Conservation (phyloP, 2,888 invertebrate species). For the Nomada ferruginata region DNA sequence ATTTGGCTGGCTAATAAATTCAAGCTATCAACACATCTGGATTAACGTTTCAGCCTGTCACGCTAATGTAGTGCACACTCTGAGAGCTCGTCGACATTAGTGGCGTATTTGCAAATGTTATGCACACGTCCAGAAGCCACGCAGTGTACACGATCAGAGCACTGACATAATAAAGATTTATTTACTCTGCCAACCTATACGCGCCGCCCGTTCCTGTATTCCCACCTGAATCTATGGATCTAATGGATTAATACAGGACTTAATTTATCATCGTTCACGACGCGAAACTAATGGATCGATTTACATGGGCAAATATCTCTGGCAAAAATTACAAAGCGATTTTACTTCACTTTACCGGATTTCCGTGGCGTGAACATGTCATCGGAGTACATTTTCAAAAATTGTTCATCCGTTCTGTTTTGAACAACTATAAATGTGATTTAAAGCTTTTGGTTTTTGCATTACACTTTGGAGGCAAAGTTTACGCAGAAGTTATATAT, state of each 20-base stretch:
- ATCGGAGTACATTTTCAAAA: too few species aligned
- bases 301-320: background rate
- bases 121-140: constrained; percentile 56
- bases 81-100: constrained; percentile 52
- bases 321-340: background rate
- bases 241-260: constrained; percentile 14
- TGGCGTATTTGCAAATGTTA: constrained; percentile 57
- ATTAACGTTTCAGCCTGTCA: constrained; percentile 54
- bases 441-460: too few species aligned
- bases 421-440: too few species aligned
- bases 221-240: constrained; percentile 15
- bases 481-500: too few species aligned
- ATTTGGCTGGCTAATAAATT: constrained; percentile 56
- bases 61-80: constrained; percentile 46
- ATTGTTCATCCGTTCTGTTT: too few species aligned
- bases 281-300: background rate
- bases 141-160: constrained; percentile 21
- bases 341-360: background rate
- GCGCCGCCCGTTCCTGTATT: background rate
- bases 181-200: constrained; percentile 39
- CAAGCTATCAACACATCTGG: constrained; percentile 52
- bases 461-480: too few species aligned
- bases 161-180: constrained; percentile 61
- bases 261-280: constrained; percentile 3
- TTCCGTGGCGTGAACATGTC: too few species aligned